Evolutionary conservation across 2,888 invertebrate species (phyloP), one percentile per base, ranked within the genome.

Genomic region (Agrochola lota): DNA sequence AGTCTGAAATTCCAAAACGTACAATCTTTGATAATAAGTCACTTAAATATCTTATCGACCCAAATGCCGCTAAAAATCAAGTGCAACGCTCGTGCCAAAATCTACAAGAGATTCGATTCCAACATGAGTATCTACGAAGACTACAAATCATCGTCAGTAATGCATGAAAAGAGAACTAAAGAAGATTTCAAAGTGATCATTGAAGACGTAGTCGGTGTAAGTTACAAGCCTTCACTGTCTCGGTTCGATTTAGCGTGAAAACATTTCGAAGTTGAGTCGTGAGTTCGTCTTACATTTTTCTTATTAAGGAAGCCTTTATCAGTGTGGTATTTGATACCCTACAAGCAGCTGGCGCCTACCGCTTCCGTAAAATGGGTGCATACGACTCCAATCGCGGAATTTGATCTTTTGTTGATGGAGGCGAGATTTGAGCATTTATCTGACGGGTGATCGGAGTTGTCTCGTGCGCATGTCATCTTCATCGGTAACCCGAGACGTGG

Each of bases 371-470:
- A 94, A 92, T 94, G 91, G 91, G 87, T 90, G 91, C 93, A 93
- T 94, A 93, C 90, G 88, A 93, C 92, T 92, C 91, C 91, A 91
- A 90, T 89, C 89, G 89, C 92, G 94, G 92, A 95, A 96, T 93
- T 83, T 84, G 95, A 96, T 95, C 94, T 95, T 96, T 96, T 95
- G 95, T 95, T 95, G 95, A 94, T 93, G 93, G 92, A 93, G 92
- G 95, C 95, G 93, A 95, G 94, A 94, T 95, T 94, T 90, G 90
- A 89, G 91, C 87, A 91, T 92, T 92, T 94, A 95, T 95, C 94
- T 92, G 89, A 88, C 89, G 89, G 91, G 90, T 90, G 92, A 95
- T 95, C 93, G 90, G 87, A 89, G 86, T 90, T 94, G 95, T 93
- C 96, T 94, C 96, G 96, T 95, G 96, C 96, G 90, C 94, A 90